Evolutionary conservation across 2,888 invertebrate species (phyloP), one percentile per base, ranked within the genome.

Genomic region (Agrenia bidenticulata): DNA sequence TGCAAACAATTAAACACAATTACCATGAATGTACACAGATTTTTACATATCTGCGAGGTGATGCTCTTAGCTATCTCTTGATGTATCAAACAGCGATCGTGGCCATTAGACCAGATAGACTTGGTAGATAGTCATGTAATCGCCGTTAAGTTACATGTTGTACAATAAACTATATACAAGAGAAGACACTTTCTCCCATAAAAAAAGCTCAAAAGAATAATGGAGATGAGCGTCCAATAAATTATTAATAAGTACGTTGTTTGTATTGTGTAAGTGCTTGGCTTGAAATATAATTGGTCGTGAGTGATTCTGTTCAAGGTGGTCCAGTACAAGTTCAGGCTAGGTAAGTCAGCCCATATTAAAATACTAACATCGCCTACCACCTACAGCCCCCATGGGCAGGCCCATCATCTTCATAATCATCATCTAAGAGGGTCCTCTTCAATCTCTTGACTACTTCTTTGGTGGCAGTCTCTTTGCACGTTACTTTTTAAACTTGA

Each of bases 231-330:
- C 21, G 57, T 13, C 9, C 57, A 57, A 57, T 57, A 57, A 57
- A 57, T 57, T 57, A 57, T 41, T 27, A 57, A 57, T 57, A 57
- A 57, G 41, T 41, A 57, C 57, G 57, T 57, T 57, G 57, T 57
- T 57, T 57, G 57, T 39, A 41, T 57, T 57, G 57, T 41, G 21
- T n/a, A 57, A 57, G 57, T 57, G 57, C 42, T 57, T 41, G 23
- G 27, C 27, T 59, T 45, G 26, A 58, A 64, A 53, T 64, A 58
- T 64, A 64, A 64, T 64, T 64, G 64, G 64, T 58, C 58, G 59
- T 64, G 64, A 64, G 64, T 64, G 64, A 64, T 64, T 64, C 59
- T 59, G 54, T 54, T 64, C 64, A 64, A 64, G 64, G 64, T 64
- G 64, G 64, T 64, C 64, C 58, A 50, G 51, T 63, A 42, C 32